Evolutionary conservation across 1,140 invertebrate species (phyloP), one percentile per base, ranked within the genome.

Genomic region (Solenopsis invicta): DNA sequence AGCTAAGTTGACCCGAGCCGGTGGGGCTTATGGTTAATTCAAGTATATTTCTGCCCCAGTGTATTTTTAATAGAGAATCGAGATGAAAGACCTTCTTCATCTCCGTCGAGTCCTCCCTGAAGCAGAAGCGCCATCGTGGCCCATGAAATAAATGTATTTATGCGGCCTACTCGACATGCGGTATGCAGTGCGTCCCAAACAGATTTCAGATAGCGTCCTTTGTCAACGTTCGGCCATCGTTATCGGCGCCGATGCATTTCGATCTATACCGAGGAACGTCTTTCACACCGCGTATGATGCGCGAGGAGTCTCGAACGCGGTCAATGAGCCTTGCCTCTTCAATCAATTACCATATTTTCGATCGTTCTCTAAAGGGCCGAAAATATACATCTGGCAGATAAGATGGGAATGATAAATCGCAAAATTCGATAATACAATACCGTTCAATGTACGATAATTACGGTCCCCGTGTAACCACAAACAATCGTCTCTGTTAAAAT

Each of bases 121-220:
- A 76, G 66, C 86, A 88, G 87, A 90, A 86, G 86, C 89, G 64
- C 80, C 76, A 87, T 76, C 62, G 75, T 18, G 16, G 41, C 13
- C 34, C 21, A 62, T 37, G 69, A 85, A 90, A 86, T 87, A 88
- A 90, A 94, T 94, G 92, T 91, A 94, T 94, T 93, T 94, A 94
- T 94, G 93, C 92, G 88, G 87, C 81, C 88, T 89, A 80, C 87
- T 93, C 89, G 88, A 88, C 90, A 93, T 93, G 90, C 88, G 82
- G 86, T 82, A 88, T 90, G 87, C 89, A 88, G 88, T 87, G 89
- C 88, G 91, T 93, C 91, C 89, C 87, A 87, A 92, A 92, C 91
- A 90, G 92, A 93, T 94, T 93, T 90, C 77, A 92, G 92, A 93
- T 93, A 91, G 84, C 89, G 89, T 89, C 87, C 92, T 94, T 94